Evolutionary conservation across 2,113 vertebrate genomes (phyloP).

Genomic region (Otocyon megalotis): DNA sequence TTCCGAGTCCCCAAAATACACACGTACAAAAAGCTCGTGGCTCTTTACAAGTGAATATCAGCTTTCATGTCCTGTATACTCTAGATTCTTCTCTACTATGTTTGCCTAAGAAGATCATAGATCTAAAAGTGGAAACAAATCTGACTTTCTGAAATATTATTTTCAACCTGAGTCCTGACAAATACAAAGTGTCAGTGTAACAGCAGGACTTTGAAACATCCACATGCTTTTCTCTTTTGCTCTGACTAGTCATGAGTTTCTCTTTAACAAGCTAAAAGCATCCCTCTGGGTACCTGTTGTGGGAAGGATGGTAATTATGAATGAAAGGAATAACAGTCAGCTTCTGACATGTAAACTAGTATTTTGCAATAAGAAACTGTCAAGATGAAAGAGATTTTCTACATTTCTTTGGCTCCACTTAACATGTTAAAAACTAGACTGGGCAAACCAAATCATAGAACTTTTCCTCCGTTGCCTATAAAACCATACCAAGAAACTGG

Average conservation of each 20-base stretch:
- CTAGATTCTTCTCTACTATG: background rate
- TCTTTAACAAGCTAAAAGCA: slow-evolving; percentile 51
- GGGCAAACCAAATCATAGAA: background rate
- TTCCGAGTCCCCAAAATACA: background rate
- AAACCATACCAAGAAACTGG: background rate
- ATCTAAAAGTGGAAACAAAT: background rate
- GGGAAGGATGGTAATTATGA: background rate
- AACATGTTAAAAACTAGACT: slow-evolving; percentile 1
- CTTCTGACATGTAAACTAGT: slow-evolving; percentile 10
- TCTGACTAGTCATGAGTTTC: slow-evolving; percentile 6
- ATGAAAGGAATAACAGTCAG: background rate
- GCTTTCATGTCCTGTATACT: background rate
- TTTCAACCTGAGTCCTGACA: slow-evolving; percentile 28
- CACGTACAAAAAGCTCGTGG: background rate
- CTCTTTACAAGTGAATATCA: background rate
- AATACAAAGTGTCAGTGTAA: background rate
- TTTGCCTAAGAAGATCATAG: background rate
- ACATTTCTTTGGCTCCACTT: background rate
- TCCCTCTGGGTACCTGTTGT: background rate
- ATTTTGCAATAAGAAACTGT: slow-evolving; percentile 47
- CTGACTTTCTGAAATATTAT: slow-evolving; percentile 35
- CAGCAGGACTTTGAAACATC: background rate
- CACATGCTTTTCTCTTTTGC: background rate
- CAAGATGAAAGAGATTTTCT: background rate
- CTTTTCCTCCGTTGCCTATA: slow-evolving; percentile 9